A percentile compares a stretch with the other conserved stretches of the same genome.
Conservation (phyloP, 2,888 invertebrate genomes). For the Cephus pygmeus region DNA sequence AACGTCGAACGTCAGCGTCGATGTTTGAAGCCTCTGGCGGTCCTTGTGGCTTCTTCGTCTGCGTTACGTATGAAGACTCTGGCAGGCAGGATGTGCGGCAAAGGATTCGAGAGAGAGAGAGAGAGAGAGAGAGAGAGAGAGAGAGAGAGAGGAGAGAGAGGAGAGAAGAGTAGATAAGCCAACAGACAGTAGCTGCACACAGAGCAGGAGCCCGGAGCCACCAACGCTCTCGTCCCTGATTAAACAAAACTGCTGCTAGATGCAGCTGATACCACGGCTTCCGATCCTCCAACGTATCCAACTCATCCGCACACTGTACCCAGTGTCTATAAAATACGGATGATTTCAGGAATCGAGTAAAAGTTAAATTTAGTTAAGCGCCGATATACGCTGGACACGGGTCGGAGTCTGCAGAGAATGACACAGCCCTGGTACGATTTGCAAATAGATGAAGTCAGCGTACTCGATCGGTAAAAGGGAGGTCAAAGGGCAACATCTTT, state of each 20-base stretch:
- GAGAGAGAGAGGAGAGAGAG: no score
- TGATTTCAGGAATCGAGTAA: background rate
- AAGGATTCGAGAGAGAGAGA: background rate
- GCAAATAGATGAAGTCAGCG: background rate
- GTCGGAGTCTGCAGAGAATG: background rate
- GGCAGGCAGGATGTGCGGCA: background rate
- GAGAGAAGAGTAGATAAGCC: conserved; percentile 35
- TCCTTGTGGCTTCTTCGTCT: background rate
- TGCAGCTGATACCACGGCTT: conserved; percentile 29
- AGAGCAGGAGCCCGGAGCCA: conserved; percentile 9
- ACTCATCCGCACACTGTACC: background rate
- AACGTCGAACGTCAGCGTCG: background rate
- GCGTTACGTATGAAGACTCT: background rate
- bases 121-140: no score
- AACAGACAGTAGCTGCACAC: conserved; percentile 32
- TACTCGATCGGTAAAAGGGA: background rate
- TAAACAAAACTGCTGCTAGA: conserved; percentile 39
- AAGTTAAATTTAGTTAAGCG: background rate
- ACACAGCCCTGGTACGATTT: background rate
- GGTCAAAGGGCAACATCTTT: background rate
- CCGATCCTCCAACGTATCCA: background rate
- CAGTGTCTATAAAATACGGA: background rate
- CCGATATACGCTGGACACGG: background rate
- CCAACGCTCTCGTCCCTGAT: conserved; percentile 34
- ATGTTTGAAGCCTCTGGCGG: background rate